Conservation (phyloP, 30 jellyfish, hydroid and myxozoan genomes). For the Catostylus mosaicus region DNA sequence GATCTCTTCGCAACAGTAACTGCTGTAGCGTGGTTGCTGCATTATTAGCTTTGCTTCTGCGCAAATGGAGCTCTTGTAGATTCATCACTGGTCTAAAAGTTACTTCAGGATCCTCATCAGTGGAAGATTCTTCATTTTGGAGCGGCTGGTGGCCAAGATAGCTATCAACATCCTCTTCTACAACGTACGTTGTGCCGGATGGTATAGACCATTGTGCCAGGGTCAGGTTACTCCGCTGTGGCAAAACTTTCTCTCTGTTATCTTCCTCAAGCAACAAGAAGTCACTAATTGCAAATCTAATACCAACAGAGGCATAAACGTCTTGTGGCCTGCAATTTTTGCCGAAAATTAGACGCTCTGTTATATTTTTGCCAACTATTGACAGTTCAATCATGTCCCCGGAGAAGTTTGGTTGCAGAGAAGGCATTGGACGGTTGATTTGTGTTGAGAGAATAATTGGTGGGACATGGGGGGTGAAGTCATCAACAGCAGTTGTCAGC, state of each 20-base stretch:
- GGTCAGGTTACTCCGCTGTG: background rate
- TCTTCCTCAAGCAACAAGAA: conserved; percentile 4
- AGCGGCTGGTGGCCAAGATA: conserved; percentile 8
- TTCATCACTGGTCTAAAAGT: conserved; percentile 3
- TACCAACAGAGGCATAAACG: conserved; percentile 8
- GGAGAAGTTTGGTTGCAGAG: background rate
- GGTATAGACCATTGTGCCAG: conserved; percentile 4
- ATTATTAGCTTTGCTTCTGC: background rate
- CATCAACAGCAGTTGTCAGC: conserved; percentile 4
- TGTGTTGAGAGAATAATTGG: background rate
- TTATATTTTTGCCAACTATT: background rate
- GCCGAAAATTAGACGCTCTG: background rate
- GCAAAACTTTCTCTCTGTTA: conserved; percentile 4
- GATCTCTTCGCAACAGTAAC: conserved; percentile 26
- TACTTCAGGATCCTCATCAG: background rate
- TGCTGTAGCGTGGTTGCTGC: conserved; percentile 25
- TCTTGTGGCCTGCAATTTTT: conserved; percentile 3
- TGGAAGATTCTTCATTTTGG: conserved; percentile 3
- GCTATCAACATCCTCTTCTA: conserved; percentile 6
- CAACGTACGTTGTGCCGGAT: conserved; percentile 3
- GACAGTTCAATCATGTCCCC: background rate
- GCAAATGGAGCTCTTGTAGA: conserved; percentile 1
- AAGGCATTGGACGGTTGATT: background rate
- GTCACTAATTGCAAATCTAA: background rate
- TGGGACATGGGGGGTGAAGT: background rate